phyloP scores from a whole-genome alignment of 2,113 vertebrate species.

The Hippocampus barbouri region DNA sequence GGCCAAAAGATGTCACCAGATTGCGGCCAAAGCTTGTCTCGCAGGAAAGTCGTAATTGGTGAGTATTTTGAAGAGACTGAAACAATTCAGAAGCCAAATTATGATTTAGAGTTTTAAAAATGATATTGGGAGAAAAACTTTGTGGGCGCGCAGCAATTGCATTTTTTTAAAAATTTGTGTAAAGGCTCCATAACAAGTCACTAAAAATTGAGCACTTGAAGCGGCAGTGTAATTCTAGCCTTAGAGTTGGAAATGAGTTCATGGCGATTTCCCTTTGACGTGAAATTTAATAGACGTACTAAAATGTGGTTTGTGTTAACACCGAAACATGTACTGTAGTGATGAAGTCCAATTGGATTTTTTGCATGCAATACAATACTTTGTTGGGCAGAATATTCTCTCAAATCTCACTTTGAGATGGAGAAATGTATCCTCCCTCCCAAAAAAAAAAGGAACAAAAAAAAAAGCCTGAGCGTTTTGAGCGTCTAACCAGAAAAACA shows the following conservation, averaged over 20 bases:
- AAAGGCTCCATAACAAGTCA: neutral
- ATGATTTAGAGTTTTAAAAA: too few relatives aligned
- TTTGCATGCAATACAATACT: neutral
- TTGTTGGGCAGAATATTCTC: neutral
- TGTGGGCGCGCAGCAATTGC: too few relatives aligned
- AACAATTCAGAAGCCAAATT: too few relatives aligned
- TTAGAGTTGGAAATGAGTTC: neutral
- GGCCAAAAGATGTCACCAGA: too few relatives aligned
- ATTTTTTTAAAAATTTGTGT: neutral
- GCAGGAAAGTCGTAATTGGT: too few relatives aligned
- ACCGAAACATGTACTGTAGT: neutral
- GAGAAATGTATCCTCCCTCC: too few relatives aligned
- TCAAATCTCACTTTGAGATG: neutral
- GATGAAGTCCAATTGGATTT: too few relatives aligned
- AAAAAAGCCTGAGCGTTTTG: conserved; percentile 29
- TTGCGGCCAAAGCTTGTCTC: too few relatives aligned
- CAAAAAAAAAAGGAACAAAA: neutral
- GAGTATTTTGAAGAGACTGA: too few relatives aligned
- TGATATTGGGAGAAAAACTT: too few relatives aligned
- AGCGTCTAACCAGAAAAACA: neutral
- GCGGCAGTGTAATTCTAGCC: neutral
- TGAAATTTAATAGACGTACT: neutral
- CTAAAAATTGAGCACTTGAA: neutral
- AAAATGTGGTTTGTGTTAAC: neutral
- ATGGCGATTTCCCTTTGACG: neutral